Conservation (phyloP, 2,113 vertebrate genomes). For the Pheucticus melanocephalus region DNA sequence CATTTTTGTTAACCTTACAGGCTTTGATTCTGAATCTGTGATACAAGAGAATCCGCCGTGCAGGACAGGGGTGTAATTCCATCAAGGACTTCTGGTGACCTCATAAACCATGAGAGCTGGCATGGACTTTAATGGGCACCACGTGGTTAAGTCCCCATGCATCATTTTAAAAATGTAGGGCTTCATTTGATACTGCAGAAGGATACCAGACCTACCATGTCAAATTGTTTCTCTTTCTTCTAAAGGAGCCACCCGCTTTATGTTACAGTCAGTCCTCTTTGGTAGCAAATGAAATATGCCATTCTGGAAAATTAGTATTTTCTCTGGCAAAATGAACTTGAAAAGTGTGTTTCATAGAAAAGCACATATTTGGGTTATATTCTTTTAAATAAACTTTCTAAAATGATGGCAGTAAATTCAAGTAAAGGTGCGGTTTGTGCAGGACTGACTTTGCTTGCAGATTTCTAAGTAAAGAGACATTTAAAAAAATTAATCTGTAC, state of each 20-base stretch:
- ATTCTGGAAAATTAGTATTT: conserved; percentile 58
- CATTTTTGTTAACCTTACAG: conserved; percentile 1
- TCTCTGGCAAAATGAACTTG: conserved; percentile 48
- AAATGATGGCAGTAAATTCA: conserved; percentile 41
- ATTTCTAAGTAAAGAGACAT: neutral
- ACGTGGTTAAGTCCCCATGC: conserved; percentile 53
- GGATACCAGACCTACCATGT: conserved; percentile 60
- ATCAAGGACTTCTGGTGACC: conserved; percentile 63
- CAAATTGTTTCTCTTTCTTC: conserved; percentile 66
- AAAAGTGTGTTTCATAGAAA: conserved; percentile 22
- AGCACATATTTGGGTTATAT: conserved; percentile 30
- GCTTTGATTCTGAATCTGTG: conserved; percentile 3
- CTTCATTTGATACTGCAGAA: conserved; percentile 64
- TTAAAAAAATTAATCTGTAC: neutral
- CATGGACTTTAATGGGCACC: conserved; percentile 60
- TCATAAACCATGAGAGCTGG: conserved; percentile 62
- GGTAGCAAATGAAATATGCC: conserved; percentile 60
- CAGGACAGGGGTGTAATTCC: conserved; percentile 43
- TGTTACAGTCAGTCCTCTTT: conserved; percentile 45
- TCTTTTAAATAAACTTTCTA: conserved; percentile 49
- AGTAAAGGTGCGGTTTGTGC: conserved; percentile 26
- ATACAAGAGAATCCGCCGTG: neutral
- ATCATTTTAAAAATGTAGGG: conserved; percentile 51
- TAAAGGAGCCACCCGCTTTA: conserved; percentile 39
- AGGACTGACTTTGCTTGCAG: neutral